phyloP scores from a whole-genome alignment of 2,113 vertebrate genomes.

The Octodon degus region DNA sequence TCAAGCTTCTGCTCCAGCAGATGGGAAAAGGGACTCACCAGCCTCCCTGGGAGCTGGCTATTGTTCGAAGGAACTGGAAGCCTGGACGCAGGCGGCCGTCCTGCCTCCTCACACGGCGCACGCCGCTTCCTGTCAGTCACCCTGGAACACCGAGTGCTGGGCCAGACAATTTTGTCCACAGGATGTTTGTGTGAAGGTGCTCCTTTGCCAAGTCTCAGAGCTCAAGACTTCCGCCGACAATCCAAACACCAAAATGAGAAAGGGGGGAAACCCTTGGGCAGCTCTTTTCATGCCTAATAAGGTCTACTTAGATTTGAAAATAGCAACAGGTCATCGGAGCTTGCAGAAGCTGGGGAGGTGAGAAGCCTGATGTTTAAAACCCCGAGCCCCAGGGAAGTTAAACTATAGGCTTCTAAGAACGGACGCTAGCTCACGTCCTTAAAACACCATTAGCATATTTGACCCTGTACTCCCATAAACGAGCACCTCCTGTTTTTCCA shows the following conservation, averaged over 20 bases:
- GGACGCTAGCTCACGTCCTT: slow-evolving; percentile 60
- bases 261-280: slow-evolving; percentile 79
- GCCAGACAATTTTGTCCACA: slow-evolving; percentile 82
- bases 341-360: slow-evolving; percentile 68
- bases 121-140: slow-evolving; percentile 88
- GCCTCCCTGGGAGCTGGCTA: slow-evolving; percentile 64
- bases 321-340: slow-evolving; percentile 82
- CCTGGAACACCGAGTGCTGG: slow-evolving; percentile 85
- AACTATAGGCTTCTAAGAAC: slow-evolving; percentile 57
- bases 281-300: slow-evolving; percentile 83
- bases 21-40: slow-evolving; percentile 38
- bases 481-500: slow-evolving; percentile 43
- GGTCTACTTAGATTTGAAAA: slow-evolving; percentile 81
- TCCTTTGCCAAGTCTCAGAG: slow-evolving; percentile 83
- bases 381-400: slow-evolving; percentile 32
- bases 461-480: slow-evolving; percentile 18
- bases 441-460: slow-evolving; percentile 33
- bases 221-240: slow-evolving; percentile 82
- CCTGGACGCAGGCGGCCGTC: slow-evolving; percentile 77
- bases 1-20: not conserved
- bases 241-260: slow-evolving; percentile 74
- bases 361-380: slow-evolving; percentile 65
- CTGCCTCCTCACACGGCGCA: slow-evolving; percentile 83
- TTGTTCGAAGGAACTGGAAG: slow-evolving; percentile 83
- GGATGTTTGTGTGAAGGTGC: slow-evolving; percentile 88